phyloP scores from a whole-genome alignment of 92 coral and sea anemone species.

The Hydrozoanthus gracilis region DNA sequence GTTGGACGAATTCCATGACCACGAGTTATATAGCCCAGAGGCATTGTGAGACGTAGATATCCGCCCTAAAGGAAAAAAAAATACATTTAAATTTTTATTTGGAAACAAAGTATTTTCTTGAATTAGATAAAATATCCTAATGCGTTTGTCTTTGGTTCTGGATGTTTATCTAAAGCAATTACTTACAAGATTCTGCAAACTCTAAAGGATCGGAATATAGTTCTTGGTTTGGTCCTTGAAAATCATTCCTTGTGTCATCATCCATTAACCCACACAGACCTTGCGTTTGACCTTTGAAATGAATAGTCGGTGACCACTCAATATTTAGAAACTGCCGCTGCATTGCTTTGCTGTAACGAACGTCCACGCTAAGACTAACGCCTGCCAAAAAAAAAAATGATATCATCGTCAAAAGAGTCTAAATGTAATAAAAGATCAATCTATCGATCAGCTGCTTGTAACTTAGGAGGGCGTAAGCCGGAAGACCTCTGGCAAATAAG shows the following conservation, averaged over 20 bases:
- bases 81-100: background rate
- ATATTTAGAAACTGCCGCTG: conserved; percentile 67
- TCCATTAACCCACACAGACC: conserved; percentile 53
- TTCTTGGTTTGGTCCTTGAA: conserved; percentile 12
- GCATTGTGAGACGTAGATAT: conserved; percentile 44
- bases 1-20: conserved; percentile 78
- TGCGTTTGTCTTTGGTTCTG: too few species aligned
- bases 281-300: conserved; percentile 59
- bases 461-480: too few species aligned
- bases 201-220: conserved; percentile 5
- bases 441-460: too few species aligned
- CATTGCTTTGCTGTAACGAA: conserved; percentile 66
- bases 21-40: conserved; percentile 62
- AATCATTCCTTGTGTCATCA: conserved; percentile 19
- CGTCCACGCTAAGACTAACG: conserved; percentile 64
- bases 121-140: too few species aligned
- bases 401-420: too few species aligned
- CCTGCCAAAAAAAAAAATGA: conserved; percentile 34
- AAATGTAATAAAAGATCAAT: too few species aligned
- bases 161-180: background rate
- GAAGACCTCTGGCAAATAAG: too few species aligned
- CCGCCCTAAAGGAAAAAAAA: conserved; percentile 53
- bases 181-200: conserved; percentile 44
- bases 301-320: conserved; percentile 58
- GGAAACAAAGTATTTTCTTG: too few species aligned